Evolutionary conservation across 2,113 vertebrate genomes (phyloP).

Genomic region (Zingel zingel): DNA sequence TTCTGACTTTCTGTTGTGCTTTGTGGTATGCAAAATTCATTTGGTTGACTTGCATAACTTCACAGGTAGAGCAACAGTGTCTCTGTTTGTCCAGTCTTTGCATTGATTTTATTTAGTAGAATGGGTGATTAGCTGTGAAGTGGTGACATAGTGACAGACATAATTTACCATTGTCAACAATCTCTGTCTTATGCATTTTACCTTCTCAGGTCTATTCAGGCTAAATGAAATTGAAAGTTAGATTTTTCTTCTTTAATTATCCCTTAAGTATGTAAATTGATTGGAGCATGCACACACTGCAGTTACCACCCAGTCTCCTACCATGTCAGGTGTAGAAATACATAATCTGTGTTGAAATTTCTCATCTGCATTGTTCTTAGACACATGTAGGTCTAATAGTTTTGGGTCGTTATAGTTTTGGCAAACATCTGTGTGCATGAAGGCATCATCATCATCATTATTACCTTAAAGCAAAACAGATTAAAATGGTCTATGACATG

Average conservation of each 20-base stretch:
- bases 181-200: not conserved
- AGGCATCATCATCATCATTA: not conserved
- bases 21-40: not conserved
- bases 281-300: not conserved
- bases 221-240: not conserved
- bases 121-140: not conserved
- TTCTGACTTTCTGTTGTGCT: constrained; percentile 10
- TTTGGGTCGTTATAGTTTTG: not conserved
- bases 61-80: not conserved
- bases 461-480: not conserved
- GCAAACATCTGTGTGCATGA: constrained; percentile 4
- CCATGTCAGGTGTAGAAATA: not conserved
- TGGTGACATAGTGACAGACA: not conserved
- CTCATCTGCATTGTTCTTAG: constrained; percentile 3
- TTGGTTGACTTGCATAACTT: not conserved
- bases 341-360: not conserved
- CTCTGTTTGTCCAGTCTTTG: not conserved
- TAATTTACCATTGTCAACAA: not conserved
- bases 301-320: not conserved
- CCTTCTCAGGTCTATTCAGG: not conserved
- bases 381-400: not conserved
- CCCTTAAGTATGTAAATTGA: not conserved
- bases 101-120: not conserved
- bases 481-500: not conserved
- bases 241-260: not conserved